These are phyloP conservation scores for Chamaea fasciata DNA, from an alignment of 2,113 vertebrate genomes.

Conservation along the genomic window DNA sequence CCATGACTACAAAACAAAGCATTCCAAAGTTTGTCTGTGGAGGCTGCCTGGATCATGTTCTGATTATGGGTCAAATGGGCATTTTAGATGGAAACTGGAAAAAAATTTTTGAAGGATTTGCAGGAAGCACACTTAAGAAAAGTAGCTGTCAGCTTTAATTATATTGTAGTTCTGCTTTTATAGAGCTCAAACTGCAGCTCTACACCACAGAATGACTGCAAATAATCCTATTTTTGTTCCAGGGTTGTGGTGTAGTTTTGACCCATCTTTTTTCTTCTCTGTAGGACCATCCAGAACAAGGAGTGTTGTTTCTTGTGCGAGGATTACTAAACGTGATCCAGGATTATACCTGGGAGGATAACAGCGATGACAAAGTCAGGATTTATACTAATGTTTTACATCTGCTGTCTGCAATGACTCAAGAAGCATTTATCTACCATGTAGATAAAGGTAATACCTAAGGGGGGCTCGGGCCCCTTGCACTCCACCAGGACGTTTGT, in stretches of 20 bases:
- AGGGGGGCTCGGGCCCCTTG: background rate
- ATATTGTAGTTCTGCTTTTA: background rate
- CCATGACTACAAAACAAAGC: background rate
- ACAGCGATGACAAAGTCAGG: conserved; percentile 85
- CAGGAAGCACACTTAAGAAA: background rate
- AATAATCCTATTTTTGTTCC: background rate
- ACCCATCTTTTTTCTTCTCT: background rate
- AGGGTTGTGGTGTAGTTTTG: background rate
- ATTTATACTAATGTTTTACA: conserved; percentile 89
- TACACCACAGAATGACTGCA: background rate
- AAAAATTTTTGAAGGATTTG: background rate
- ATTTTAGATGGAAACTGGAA: background rate
- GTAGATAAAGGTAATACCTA: conserved; percentile 75
- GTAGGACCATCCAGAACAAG: conserved; percentile 95
- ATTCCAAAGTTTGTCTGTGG: background rate
- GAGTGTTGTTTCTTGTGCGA: conserved; percentile 90
- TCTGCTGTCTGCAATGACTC: conserved; percentile 90
- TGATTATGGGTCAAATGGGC: background rate
- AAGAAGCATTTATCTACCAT: conserved; percentile 85
- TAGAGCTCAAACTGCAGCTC: background rate
- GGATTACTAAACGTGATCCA: conserved; percentile 94
- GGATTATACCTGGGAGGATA: conserved; percentile 97
- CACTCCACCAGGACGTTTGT: background rate
- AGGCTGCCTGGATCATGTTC: background rate
- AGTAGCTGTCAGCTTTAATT: background rate